Evolutionary conservation across 2,888 invertebrate genomes (phyloP), one percentile per base, ranked within the genome.

Genomic region (Pyrrhosoma nymphula): DNA sequence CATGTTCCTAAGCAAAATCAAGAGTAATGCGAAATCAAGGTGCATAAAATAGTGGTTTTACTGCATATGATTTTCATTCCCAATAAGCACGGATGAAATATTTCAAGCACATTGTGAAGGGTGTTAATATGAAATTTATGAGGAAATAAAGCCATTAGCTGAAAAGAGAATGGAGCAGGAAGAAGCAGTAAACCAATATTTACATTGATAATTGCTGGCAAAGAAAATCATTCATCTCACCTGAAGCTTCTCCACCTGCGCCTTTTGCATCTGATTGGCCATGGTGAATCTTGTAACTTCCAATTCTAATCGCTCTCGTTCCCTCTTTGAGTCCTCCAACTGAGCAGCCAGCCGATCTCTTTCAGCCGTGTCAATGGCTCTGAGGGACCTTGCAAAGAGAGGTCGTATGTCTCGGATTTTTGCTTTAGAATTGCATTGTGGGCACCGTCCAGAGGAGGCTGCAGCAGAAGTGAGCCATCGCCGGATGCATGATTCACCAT

Each of bases 351-450:
- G 69, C 8, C 93, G 63, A 75, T 93, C 93, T 95, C 97, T 96
- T 96, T 99, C 99, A 0, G 98, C 97, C 0, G 98, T 99, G 96
- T 99, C 99, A 0, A 98, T 97, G 0, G 98, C 98, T 93, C 98
- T 97, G 6, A 99, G 96, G 95, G 98, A 98, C 96, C 98, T 98
- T 0, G 99, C 98, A 97, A 98, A 99, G 3, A 99, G 97, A 96
- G 97, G 97, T 75, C 99, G 97, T 95, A 99, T 97, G 96, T 99
- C 99, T 96, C 97, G 98, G 14, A 97, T 96, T 0, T 97, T 96
- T 0, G 98, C 98, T 96, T 98, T 98, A 75, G 97, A 97, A 96
- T 99, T 99, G 96, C 99, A 99, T 35, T 99, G 98, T 0, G 99
- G 99, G 96, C 99, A 99, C 0, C 97, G 97, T 95, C 97, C 97